phyloP scores from a whole-genome alignment of 2,797 vertebrate species.

The Sciurus carolinensis region DNA sequence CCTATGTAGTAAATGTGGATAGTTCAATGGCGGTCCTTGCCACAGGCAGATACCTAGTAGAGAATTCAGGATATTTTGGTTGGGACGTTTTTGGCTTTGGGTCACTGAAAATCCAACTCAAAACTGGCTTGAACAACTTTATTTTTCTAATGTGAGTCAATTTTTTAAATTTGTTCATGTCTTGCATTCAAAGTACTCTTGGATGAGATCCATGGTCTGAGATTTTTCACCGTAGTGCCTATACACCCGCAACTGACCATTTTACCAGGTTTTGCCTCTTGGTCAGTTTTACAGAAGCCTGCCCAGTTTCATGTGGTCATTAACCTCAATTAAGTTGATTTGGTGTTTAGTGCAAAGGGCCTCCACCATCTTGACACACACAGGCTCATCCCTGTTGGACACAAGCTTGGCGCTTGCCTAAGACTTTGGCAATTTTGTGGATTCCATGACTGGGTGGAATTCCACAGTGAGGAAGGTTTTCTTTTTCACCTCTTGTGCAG shows the following conservation, averaged over 20 bases:
- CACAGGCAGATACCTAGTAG: background rate
- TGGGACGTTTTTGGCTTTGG: background rate
- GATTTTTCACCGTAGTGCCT: background rate
- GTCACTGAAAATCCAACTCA: background rate
- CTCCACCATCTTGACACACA: background rate
- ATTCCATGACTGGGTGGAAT: too few species aligned
- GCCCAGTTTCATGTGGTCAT: background rate
- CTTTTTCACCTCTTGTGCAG: background rate
- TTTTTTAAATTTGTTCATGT: background rate
- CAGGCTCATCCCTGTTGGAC: background rate
- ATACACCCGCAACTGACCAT: background rate
- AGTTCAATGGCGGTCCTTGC: background rate
- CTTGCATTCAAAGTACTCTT: background rate
- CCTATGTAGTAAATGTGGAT: background rate
- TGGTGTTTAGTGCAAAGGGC: background rate
- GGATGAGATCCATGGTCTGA: background rate
- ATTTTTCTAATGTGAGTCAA: background rate
- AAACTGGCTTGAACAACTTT: background rate
- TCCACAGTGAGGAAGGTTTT: background rate
- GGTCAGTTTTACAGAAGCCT: background rate
- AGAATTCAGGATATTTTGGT: background rate
- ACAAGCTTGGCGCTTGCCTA: background rate
- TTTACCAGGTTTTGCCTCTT: too few species aligned
- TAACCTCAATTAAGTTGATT: background rate
- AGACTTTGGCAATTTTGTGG: background rate